These are phyloP conservation scores for Charaxes varanes DNA, from an alignment of 1,140 invertebrate species.

Conservation along the genomic window DNA sequence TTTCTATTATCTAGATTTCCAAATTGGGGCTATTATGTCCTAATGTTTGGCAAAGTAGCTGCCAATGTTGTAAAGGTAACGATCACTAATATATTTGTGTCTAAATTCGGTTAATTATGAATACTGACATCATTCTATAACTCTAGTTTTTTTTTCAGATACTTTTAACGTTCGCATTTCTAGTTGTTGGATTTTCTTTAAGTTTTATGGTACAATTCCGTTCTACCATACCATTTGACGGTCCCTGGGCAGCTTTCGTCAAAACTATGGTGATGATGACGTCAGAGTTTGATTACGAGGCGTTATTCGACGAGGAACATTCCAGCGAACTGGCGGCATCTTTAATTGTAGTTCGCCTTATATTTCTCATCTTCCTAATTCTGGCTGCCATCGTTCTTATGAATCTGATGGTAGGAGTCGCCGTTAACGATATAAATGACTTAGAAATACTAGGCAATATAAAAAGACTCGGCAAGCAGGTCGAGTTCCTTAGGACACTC, in stretches of 20 bases:
- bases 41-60: conserved; percentile 74
- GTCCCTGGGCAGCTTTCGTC: conserved; percentile 64
- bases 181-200: conserved; percentile 74
- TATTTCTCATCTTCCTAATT: conserved; percentile 77
- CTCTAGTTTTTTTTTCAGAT: conserved; percentile 53
- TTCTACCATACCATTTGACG: conserved; percentile 56
- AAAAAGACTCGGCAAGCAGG: conserved; percentile 60
- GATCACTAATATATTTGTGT: neutral
- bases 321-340: conserved; percentile 40
- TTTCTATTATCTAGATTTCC: conserved; percentile 73
- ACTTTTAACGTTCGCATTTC: conserved; percentile 59
- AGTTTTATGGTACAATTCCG: conserved; percentile 74
- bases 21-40: conserved; percentile 71
- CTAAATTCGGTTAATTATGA: neutral
- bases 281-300: conserved; percentile 74
- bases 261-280: conserved; percentile 77
- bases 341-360: conserved; percentile 61
- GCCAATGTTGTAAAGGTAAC: conserved; percentile 67
- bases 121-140: conserved; percentile 3
- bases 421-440: conserved; percentile 78
- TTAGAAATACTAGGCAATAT: conserved; percentile 74
- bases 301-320: conserved; percentile 54
- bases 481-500: conserved; percentile 61
- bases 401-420: conserved; percentile 78
- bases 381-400: conserved; percentile 79